Base-by-base conservation (phyloP, 2,888 invertebrate species). In the Galerucella nymphaeae region DNA sequence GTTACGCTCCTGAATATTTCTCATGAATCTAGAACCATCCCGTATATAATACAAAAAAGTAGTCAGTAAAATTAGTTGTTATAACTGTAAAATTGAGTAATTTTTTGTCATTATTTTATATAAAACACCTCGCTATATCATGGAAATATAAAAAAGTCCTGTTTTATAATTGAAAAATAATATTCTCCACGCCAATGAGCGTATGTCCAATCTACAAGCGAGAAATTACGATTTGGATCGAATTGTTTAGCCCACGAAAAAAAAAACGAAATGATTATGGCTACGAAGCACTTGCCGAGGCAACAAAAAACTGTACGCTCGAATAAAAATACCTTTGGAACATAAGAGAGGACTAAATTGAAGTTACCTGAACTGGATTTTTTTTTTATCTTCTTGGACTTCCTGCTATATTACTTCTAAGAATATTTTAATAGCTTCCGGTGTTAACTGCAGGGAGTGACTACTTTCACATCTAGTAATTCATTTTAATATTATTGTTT, bases 141-240 rank as follows among this genome's bases (percentile, higher is more conserved):
- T 48, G 14, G 14, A 48, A 10, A 16, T 16, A 53, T 16, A 6
- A 16, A 16, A 53, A 18, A 53, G 18, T 16, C 6, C 8, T 9
- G 8, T 6, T 18, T 53, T 53, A 18, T 53, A 18, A 20, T 14
- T 41, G 23, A 30, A 59, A 30, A 16, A 58, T 20, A 41, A 59
- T 9, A 59, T 38, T n/a, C 10, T 41, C 61, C 45, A 67, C 71
- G 71, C 67, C 67, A 67, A 66, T 71, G 66, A 57, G 6, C 20
- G 41, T 42, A 50, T 30, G 63, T 64, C 70, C 73, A 70, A 70
- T 73, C 70, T 62, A 64, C 71, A 64, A 71, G 71, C 71, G 74
- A 70, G 71, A 74, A 71, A 71, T 74, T 71, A 70, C 71, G 53
- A 74, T 74, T 74, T 64, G 42, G 63, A 71, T 73, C 73, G 71